These are phyloP conservation scores for Sorex maritimensis DNA, from an alignment of 2,797 vertebrate genomes.

Conservation along the genomic window DNA sequence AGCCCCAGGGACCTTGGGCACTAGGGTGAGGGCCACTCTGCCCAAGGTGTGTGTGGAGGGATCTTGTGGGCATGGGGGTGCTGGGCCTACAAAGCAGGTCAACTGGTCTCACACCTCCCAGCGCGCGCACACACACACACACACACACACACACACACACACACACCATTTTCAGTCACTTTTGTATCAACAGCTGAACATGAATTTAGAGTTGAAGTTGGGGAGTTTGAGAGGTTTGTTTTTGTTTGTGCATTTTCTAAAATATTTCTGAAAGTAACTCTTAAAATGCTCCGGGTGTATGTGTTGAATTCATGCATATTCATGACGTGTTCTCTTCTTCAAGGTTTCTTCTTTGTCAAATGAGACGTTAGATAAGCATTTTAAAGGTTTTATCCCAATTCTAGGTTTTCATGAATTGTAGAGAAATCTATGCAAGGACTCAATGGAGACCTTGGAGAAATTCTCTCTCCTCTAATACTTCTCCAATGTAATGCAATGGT, in stretches of 20 bases:
- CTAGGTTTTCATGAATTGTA: constrained; percentile 44
- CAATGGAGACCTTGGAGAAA: not conserved
- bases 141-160: too few species aligned
- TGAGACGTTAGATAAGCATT: not conserved
- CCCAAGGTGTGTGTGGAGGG: not conserved
- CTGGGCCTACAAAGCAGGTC: not conserved
- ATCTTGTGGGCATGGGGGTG: constrained; percentile 5
- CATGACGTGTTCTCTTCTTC: constrained; percentile 41
- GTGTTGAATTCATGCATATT: constrained; percentile 67
- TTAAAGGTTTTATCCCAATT: constrained; percentile 6
- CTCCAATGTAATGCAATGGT: not conserved
- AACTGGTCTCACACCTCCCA: not conserved
- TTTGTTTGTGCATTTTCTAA: constrained; percentile 76
- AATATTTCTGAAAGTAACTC: constrained; percentile 80
- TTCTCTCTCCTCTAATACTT: constrained; percentile 27
- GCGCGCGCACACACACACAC: not conserved
- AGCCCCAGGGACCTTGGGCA: constrained; percentile 40
- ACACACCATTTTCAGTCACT: constrained; percentile 14
- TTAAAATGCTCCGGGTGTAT: constrained; percentile 69
- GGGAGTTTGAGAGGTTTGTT: constrained; percentile 27
- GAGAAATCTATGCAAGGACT: not conserved
- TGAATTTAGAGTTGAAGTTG: constrained; percentile 68
- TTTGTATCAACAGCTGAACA: constrained; percentile 64
- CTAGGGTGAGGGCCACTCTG: not conserved
- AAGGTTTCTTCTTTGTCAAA: constrained; percentile 61